phyloP scores from a whole-genome alignment of 2,888 invertebrate species.

The Oxyteleia sp. region DNA sequence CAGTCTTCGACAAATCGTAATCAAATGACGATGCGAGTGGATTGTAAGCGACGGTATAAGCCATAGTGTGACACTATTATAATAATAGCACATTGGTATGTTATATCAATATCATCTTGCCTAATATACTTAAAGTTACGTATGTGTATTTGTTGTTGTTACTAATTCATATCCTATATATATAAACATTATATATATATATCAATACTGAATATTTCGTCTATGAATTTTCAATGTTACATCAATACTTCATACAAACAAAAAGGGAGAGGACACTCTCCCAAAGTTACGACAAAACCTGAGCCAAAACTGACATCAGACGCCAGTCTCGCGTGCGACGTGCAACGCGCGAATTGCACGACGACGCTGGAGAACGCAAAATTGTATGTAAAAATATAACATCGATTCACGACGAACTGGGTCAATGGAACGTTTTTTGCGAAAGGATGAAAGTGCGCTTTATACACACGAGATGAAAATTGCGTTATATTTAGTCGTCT shows the following conservation, averaged over 20 bases:
- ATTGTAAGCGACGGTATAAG: constrained; percentile 54
- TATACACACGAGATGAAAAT: constrained; percentile 3
- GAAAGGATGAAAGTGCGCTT: constrained; percentile 24
- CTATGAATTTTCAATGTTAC: constrained; percentile 84
- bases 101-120: constrained; percentile 85
- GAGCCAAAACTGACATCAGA: constrained; percentile 26
- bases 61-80: constrained; percentile 65
- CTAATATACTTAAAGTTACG: constrained; percentile 87
- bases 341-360: constrained; percentile 9
- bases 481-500: constrained; percentile 19
- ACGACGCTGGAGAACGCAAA: not conserved
- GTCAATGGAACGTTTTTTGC: constrained; percentile 39
- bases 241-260: constrained; percentile 60
- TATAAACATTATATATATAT: constrained; percentile 74
- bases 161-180: constrained; percentile 83
- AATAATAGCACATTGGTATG: constrained; percentile 74
- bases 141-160: constrained; percentile 86
- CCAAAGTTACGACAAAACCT: constrained; percentile 35
- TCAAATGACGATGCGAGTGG: constrained; percentile 30
- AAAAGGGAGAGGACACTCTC: constrained; percentile 66
- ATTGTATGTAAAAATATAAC: constrained; percentile 9
- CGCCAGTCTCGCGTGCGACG: constrained; percentile 26
- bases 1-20: constrained; percentile 40
- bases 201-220: constrained; percentile 81
- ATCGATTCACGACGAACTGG: constrained; percentile 32